A percentile compares a stretch with the other conserved stretches of the same genome.
Conservation (phyloP, 2,888 invertebrate species). For the Tipula unca region DNA sequence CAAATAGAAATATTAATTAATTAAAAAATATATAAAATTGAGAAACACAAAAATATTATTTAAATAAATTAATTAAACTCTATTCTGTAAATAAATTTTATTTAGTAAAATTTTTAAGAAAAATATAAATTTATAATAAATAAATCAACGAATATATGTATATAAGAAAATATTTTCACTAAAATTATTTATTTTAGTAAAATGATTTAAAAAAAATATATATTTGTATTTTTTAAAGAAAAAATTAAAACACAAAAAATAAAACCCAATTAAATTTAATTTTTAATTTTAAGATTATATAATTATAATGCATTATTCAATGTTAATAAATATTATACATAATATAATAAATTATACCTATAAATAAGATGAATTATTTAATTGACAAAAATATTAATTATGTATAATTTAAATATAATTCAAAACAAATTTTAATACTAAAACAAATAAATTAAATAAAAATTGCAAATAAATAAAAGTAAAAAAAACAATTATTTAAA, state of each 20-base stretch:
- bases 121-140: neutral
- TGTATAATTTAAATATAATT: neutral
- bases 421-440: slow-evolving; percentile 2
- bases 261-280: neutral
- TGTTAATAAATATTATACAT: neutral
- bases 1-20: neutral
- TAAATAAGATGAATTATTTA: neutral
- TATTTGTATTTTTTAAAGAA: neutral
- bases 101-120: neutral
- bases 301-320: neutral
- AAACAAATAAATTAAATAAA: neutral
- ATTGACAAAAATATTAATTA: neutral
- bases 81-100: neutral
- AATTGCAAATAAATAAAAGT: neutral
- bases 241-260: neutral
- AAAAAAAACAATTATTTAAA: neutral
- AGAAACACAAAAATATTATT: neutral
- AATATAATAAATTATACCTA: neutral
- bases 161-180: neutral
- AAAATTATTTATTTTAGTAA: slow-evolving; percentile 14
- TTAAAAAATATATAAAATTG: neutral
- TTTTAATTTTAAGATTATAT: neutral
- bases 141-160: neutral
- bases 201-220: neutral
- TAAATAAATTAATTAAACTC: neutral